Base-by-base conservation (phyloP, 2,797 vertebrate genomes). In the Rhadinocentrus ornatus region DNA sequence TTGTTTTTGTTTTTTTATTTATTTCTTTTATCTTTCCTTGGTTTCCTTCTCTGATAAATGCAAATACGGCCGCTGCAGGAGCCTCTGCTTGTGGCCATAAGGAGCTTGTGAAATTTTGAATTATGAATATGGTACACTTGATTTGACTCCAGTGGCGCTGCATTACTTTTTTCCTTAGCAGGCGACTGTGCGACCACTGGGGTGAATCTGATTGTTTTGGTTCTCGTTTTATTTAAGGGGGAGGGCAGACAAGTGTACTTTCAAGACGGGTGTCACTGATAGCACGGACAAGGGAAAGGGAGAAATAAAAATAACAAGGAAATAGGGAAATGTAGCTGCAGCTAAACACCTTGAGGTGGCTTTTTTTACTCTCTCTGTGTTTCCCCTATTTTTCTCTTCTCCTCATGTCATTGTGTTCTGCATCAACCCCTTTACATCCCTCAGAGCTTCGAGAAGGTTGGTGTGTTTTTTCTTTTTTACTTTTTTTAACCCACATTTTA, bases 281-380 rank as follows among this genome's bases (percentile, higher is more conserved):
- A 88, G 86, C 69, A 88, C 88, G 86, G 90, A 77, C 81, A 88
- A 79, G 78, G 83, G 86, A 53, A 64, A 80, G 73, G 55, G 66
- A 87, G 62, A 63, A 80, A 83, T 85, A 84, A 88, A 85, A 88
- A 92, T 6, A 32, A 7, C 31, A 85, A 91, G 89, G 82, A 76
- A 63, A 90, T 92, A 93, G 91, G 94, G 94, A 94, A 95, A 93
- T 95, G 95, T 95, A 96, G 96, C 92, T 92, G 91, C 95, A 97
- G 97, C 96, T 96, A 94, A 95, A 96, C 95, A 95, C 96, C 96
- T 96, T 98, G 97, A 96, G 96, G 97, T 98, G 97, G 96, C 97
- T 97, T 97, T 97, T 98, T 99, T 99, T 99, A 98, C 97, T 99
- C 97, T 99, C 97, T 99, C 96, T 99, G 96, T 99, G 96, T 99